Conservation (phyloP, 2,113 vertebrate genomes). For the Ictidomys tridecemlineatus region DNA sequence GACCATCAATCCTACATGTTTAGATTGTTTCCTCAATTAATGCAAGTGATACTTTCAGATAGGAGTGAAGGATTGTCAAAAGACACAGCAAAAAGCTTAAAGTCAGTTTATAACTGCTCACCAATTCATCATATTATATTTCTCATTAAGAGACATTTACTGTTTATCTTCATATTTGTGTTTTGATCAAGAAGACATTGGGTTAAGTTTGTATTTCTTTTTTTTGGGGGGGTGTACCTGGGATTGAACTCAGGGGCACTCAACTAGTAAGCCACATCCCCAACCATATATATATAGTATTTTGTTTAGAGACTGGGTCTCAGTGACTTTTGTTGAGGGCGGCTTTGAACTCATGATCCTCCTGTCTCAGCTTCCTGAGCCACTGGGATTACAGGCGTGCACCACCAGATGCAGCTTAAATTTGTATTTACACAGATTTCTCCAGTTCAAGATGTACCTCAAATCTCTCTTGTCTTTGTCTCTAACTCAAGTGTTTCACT, state of each 20-base stretch:
- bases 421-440: neutral
- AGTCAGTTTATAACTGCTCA: neutral
- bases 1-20: neutral
- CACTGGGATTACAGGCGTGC: no score
- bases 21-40: neutral
- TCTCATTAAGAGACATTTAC: neutral
- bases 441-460: neutral
- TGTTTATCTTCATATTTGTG: constrained; percentile 6
- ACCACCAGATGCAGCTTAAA: no score
- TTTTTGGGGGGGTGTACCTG: no score
- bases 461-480: neutral
- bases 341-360: no score
- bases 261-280: no score
- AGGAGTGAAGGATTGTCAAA: constrained; percentile 33
- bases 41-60: neutral
- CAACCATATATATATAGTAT: no score
- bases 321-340: no score
- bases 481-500: neutral
- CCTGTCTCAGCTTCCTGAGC: no score
- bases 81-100: neutral
- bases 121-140: neutral
- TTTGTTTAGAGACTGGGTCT: no score
- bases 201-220: neutral
- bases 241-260: no score
- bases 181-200: neutral